Percentiles rank a stretch among this genome's conserved stretches.
Conservation (phyloP, 2,797 vertebrate species). For the Ptychobarbus kaznakovi region DNA sequence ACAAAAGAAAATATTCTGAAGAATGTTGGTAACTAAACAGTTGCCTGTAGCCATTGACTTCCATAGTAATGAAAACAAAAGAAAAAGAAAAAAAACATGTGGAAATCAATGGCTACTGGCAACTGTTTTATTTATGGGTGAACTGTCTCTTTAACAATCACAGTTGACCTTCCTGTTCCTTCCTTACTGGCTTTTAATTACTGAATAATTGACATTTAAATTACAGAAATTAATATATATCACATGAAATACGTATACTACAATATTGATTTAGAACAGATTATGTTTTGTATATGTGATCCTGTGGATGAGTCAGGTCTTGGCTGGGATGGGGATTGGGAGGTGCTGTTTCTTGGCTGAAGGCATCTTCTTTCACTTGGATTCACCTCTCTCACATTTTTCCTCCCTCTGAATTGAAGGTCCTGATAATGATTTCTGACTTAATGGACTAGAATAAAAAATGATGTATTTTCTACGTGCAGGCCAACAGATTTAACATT, state of each 20-base stretch:
- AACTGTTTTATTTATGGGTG: not conserved
- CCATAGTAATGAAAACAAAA: not conserved
- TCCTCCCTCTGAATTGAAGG: not conserved
- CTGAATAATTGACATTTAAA: not conserved
- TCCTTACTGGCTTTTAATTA: not conserved
- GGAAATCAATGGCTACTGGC: too few relatives aligned
- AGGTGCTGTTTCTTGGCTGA: not conserved
- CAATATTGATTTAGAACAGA: slow-evolving; percentile 6
- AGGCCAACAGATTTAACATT: slow-evolving; percentile 18
- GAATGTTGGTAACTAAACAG: not conserved
- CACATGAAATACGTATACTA: not conserved
- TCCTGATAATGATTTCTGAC: slow-evolving; percentile 22
- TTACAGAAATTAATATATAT: not conserved
- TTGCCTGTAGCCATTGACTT: not conserved
- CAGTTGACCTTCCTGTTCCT: not conserved
- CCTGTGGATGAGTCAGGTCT: slow-evolving; percentile 21
- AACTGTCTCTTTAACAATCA: not conserved
- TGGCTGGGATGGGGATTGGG: not conserved
- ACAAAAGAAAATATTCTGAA: not conserved
- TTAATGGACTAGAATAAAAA: not conserved
- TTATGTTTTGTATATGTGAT: not conserved
- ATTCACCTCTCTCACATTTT: slow-evolving; percentile 28
- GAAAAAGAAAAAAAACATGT: too few relatives aligned
- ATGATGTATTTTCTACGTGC: not conserved
- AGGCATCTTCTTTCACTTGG: not conserved